These are phyloP conservation scores for Heliconius ismenius DNA, from an alignment of 2,888 invertebrate genomes.

Conservation along the genomic window DNA sequence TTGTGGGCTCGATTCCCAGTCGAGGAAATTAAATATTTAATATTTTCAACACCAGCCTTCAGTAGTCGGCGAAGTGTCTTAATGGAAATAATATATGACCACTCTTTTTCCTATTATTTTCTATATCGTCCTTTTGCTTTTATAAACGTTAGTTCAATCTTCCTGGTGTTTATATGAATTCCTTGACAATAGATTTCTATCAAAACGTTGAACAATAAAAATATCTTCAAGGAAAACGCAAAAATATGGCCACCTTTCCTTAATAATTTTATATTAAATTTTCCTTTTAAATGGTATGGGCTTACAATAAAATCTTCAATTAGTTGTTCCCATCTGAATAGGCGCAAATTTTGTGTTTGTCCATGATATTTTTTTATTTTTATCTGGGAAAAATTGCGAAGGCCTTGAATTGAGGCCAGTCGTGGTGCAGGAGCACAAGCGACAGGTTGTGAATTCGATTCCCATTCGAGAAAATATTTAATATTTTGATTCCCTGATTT, in stretches of 20 bases:
- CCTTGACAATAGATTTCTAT: conserved; percentile 14
- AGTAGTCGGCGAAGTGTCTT: too few species aligned
- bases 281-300: neutral
- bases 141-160: neutral
- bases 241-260: neutral
- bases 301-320: too few species aligned
- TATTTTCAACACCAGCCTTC: too few species aligned
- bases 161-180: neutral
- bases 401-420: neutral
- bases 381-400: too few species aligned
- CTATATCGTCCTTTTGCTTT: neutral
- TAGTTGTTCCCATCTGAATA: neutral
- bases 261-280: neutral
- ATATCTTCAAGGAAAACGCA: neutral
- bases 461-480: neutral
- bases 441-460: neutral
- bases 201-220: neutral
- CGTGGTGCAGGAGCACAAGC: neutral
- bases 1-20: too few species aligned
- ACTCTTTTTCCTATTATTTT: neutral
- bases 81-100: neutral
- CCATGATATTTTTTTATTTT: too few species aligned
- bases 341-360: neutral
- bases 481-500: neutral
- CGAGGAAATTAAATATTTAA: too few species aligned